Evolutionary conservation across 2,113 vertebrate species (phyloP), one percentile per base, ranked within the genome.

Genomic region (Ia io): DNA sequence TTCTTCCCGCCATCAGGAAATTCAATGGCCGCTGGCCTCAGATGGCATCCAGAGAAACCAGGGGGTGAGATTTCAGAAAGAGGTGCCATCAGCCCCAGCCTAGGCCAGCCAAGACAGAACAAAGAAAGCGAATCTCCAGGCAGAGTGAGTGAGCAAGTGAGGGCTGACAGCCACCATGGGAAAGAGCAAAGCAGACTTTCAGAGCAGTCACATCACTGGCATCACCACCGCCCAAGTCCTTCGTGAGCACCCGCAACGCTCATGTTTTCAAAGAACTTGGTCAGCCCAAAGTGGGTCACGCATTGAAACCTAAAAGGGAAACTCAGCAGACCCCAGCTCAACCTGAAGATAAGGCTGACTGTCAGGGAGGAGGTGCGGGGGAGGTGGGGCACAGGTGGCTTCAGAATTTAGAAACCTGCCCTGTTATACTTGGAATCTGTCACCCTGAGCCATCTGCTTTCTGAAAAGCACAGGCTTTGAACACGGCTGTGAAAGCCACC

Each of bases 211-310:
- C 61, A 88, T 84, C 49, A 56, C 85, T 65, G 53, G 63, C 44
- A 25, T 74, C 69, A 9, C 70, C 37, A 14, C 69, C 16, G 0
- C 93, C 47, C 28, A 2, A 44, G 47, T 82, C 47, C 84, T 87
- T 28, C 30, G 25, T 91, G 42, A 94, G 80, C 76, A 59, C 30
- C 63, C 69, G 69, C 23, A 44, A 65, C 0, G 2, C 25, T 86
- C 63, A 16, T 59, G 70, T 93, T 94, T 97, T 92, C 95, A 93
- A 90, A 97, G 92, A 95, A 96, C 53, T 86, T 49, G 59, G 59
- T 92, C 80, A 84, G 47, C 84, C 92, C 90, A 80, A 97, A 96
- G 84, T 97, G 88, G 95, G 94, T 97, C 92, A 97, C 3, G 4
- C 3, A 6, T 69, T 83, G 80, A 94, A 95, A 94, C 93, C 84